These are phyloP conservation scores for Mycetomoellerius zeteki DNA, from an alignment of 1,140 invertebrate genomes.

Conservation along the genomic window DNA sequence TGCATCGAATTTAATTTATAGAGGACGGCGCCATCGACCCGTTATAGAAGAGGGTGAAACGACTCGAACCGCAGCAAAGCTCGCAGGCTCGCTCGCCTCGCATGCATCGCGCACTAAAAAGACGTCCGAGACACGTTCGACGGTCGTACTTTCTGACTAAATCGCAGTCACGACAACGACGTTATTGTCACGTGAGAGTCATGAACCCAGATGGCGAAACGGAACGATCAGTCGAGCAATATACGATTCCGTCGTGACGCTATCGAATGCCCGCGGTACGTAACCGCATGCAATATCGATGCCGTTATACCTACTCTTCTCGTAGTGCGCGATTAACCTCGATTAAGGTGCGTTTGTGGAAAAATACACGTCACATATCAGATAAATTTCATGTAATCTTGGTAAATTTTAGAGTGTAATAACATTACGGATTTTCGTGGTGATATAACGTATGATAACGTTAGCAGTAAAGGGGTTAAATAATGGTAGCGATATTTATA, in stretches of 20 bases:
- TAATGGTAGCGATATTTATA: neutral
- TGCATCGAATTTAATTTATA: conserved; percentile 58
- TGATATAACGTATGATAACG: neutral
- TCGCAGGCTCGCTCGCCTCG: conserved; percentile 8
- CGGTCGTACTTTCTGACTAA: conserved; percentile 64
- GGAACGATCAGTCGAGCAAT: conserved; percentile 54
- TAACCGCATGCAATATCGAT: conserved; percentile 48
- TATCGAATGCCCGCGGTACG: conserved; percentile 15
- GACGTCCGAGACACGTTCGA: conserved; percentile 64
- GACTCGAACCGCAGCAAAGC: conserved; percentile 6
- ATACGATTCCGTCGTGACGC: conserved; percentile 55
- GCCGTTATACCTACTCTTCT: conserved; percentile 45
- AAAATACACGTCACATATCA: neutral
- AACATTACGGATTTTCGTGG: neutral
- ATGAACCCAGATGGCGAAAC: conserved; percentile 59
- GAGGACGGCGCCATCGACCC: conserved; percentile 51
- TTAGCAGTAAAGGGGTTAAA: neutral
- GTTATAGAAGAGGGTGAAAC: conserved; percentile 32
- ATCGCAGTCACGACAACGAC: conserved; percentile 62
- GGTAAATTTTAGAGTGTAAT: neutral
- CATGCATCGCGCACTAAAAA: conserved; percentile 17
- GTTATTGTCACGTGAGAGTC: conserved; percentile 64
- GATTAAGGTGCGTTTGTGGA: neutral
- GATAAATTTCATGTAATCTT: neutral
- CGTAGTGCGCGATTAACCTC: conserved; percentile 38